phyloP scores from a whole-genome alignment of 2,888 invertebrate genomes.

The Drosophila paucipuncta region DNA sequence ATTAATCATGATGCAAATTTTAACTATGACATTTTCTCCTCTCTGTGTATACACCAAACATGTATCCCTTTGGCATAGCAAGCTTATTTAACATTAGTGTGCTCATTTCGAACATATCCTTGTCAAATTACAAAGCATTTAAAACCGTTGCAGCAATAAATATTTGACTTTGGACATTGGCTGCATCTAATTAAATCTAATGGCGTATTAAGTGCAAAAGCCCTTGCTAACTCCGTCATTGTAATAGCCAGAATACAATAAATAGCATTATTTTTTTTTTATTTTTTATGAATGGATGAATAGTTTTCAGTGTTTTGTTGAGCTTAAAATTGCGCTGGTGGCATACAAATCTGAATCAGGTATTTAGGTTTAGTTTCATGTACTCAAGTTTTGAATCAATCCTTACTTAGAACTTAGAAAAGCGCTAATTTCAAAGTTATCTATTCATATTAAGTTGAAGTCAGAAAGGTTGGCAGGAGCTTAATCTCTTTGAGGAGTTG shows the following conservation, averaged over 20 bases:
- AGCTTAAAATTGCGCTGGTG: not conserved
- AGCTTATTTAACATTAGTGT: not conserved
- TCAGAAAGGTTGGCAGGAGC: not conserved
- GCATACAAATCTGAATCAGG: not conserved
- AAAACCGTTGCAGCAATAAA: not conserved
- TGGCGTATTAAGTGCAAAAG: not conserved
- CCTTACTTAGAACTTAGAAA: not conserved
- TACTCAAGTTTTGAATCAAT: not conserved
- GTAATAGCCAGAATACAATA: not conserved
- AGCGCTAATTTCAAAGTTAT: not conserved
- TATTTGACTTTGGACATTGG: conserved; percentile 14
- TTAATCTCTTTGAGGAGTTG: not conserved
- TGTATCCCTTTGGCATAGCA: not conserved
- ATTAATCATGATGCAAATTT: not conserved
- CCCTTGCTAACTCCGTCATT: not conserved
- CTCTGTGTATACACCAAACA: not conserved
- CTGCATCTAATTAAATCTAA: conserved; percentile 1
- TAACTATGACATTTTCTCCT: not conserved
- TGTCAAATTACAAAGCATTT: not conserved
- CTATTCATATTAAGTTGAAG: not conserved
- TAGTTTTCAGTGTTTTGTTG: not conserved
- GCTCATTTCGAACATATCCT: not conserved
- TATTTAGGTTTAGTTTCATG: not conserved
- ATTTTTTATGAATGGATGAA: not conserved
- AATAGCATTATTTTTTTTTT: not conserved